Evolutionary conservation across 2,113 vertebrate species (phyloP), one percentile per base, ranked within the genome.

Genomic region (Cryptomyrus ogoouensis): DNA sequence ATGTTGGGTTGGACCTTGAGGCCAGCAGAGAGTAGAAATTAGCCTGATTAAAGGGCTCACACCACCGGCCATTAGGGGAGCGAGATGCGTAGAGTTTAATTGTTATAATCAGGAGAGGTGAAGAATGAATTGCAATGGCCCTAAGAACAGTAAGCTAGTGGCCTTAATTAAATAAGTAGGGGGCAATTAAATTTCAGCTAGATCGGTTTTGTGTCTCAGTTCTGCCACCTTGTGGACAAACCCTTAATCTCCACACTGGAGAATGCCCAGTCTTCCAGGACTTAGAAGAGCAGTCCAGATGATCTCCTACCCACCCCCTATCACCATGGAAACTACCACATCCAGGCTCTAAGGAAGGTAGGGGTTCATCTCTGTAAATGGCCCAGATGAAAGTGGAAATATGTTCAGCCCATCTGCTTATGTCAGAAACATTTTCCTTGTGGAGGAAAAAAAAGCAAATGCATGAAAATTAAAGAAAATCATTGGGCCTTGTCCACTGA

Each of bases 151-250:
- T 39, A 35, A 53, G 47, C 85, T 27, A 8, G 27, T 87, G 15
- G n/a, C 31, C 50, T 53, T 53, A 87, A 87, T 87, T 27, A 13
- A 53, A 53, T 35, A 87, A 87, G 50, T 53, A 53, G 1, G 47
- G 49, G 27, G 27, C 83, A 87, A 87, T 87, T 39, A 19, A n/a
- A 53, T 87, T 87, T 53, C 24, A 53, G 35, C 24, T 84, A 47
- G 21, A 46, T 15, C 1, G 13, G 27, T 39, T 47, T 49, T n/a
- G 31, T 80, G 56, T 46, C 50, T 88, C 90, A 83, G 77, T 88
- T 17, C 87, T 90, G 90, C 90, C 90, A 88, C 53, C 52, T 13
- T 46, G 90, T 90, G 90, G 90, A 31, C 52, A 84, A 27, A 77
- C 31, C 52, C 52, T 89, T 27, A 4, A 21, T 46, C 35, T 42